A percentile compares a stretch with the other conserved stretches of the same genome.
Conservation (phyloP, 2,113 vertebrate species). For the Drymodes brunneopygia region DNA sequence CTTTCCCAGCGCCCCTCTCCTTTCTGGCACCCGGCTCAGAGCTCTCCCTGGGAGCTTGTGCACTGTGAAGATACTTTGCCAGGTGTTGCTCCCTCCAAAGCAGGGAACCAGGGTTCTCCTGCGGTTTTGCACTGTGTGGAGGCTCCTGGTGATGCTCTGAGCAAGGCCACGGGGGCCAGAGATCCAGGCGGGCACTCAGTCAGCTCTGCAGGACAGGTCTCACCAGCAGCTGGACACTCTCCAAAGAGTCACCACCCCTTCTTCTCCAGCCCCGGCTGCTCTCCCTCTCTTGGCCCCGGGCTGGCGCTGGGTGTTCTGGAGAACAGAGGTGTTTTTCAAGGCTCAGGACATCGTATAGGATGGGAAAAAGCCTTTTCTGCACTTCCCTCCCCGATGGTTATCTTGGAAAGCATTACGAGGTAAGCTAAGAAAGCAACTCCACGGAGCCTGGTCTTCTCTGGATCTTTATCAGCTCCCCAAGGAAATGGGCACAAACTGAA, state of each 20-base stretch:
- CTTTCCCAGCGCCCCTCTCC: rapidly evolving
- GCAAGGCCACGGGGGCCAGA: not conserved
- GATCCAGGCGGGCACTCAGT: rapidly evolving
- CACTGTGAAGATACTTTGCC: not conserved
- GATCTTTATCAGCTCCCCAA: not conserved
- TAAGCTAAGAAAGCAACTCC: not conserved
- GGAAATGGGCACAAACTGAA: not conserved
- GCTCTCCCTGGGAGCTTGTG: no score
- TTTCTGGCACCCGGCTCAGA: not conserved
- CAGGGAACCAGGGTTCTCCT: not conserved
- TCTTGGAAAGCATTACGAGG: not conserved
- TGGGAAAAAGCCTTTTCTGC: not conserved
- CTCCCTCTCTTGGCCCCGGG: not conserved
- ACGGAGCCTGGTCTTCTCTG: not conserved
- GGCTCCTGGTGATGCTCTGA: not conserved
- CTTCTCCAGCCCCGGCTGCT: not conserved
- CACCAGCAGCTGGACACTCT: not conserved
- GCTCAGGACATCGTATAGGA: not conserved
- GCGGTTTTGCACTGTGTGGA: rapidly evolving
- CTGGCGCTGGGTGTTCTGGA: not conserved
- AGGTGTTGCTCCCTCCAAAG: not conserved
- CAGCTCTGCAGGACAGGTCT: not conserved
- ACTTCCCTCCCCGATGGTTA: not conserved
- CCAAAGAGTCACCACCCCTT: rapidly evolving
- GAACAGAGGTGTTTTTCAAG: slow-evolving; percentile 10